phyloP scores from a whole-genome alignment of 2,797 vertebrate genomes.

The Coregonus sp. region DNA sequence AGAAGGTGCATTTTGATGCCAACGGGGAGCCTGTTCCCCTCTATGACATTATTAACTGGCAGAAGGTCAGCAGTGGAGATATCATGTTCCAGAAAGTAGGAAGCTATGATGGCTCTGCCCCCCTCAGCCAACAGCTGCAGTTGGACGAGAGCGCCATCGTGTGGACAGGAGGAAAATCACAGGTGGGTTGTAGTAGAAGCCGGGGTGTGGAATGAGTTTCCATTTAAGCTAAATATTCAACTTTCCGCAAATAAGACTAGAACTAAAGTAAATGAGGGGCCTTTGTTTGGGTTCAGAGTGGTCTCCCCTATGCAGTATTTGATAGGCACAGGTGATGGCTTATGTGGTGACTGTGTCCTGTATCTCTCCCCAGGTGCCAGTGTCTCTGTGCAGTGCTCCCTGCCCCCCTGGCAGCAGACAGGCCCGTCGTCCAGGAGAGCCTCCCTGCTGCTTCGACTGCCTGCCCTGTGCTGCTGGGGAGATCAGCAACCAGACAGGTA shows the following conservation, averaged over 20 bases:
- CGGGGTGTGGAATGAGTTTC: not conserved
- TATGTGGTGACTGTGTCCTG: not conserved
- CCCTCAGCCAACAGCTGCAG: conserved; percentile 58
- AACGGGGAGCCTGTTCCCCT: conserved; percentile 74
- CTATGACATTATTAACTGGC: conserved; percentile 80
- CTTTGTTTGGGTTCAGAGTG: not conserved
- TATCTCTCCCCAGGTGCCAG: conserved; percentile 61
- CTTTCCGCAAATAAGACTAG: too few relatives aligned
- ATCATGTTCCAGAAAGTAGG: conserved; percentile 76
- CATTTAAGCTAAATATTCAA: too few relatives aligned
- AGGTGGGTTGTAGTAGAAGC: conserved; percentile 46
- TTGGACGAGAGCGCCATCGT: conserved; percentile 60
- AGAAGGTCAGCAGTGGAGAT: conserved; percentile 56
- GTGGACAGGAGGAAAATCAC: conserved; percentile 63
- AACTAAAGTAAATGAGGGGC: too few relatives aligned
- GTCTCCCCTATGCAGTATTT: not conserved
- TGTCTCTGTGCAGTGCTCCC: conserved; percentile 66
- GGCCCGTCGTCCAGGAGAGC: conserved; percentile 60
- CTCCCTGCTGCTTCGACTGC: conserved; percentile 78
- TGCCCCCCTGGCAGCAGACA: conserved; percentile 72
- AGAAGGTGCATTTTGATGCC: conserved; percentile 73
- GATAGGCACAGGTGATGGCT: too few relatives aligned
- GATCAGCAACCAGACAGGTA: conserved; percentile 74
- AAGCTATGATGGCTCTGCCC: conserved; percentile 74
- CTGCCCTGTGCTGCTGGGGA: conserved; percentile 76